A percentile compares a stretch with the other conserved stretches of the same genome.
Evolutionary conservation across 1,140 invertebrate species (phyloP).

Genomic region (Drosophila tropicalis): DNA sequence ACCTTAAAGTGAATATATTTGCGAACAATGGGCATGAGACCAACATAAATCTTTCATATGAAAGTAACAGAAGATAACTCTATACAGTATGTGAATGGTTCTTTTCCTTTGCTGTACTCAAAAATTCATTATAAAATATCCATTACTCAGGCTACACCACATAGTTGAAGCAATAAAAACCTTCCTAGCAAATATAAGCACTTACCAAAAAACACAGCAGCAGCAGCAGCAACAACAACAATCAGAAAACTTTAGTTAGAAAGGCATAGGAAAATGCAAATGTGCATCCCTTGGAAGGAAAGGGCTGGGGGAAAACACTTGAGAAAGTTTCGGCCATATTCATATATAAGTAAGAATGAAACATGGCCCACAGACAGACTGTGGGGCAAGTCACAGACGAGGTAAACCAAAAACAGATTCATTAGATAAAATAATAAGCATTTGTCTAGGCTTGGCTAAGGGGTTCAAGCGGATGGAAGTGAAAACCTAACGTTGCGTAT

Average conservation of each 20-base stretch:
- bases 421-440: conserved; percentile 80
- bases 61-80: background rate
- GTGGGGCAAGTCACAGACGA: conserved; percentile 5
- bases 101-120: background rate
- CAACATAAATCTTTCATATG: background rate
- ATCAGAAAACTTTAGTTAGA: conserved; percentile 55
- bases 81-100: background rate
- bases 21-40: background rate
- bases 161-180: conserved; percentile 51
- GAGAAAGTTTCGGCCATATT: conserved; percentile 64
- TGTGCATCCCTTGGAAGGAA: conserved; percentile 1
- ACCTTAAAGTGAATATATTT: background rate
- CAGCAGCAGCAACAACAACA: background rate
- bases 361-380: background rate
- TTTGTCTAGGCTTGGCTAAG: conserved; percentile 23
- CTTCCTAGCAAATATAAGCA: conserved; percentile 45
- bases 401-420: conserved; percentile 73
- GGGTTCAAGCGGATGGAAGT: conserved; percentile 9
- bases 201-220: conserved; percentile 22
- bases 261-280: conserved; percentile 24
- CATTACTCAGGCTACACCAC: conserved; percentile 61
- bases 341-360: conserved; percentile 30
- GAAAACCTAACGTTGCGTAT: conserved; percentile 55
- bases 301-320: conserved; percentile 50
- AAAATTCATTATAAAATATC: conserved; percentile 74